These are phyloP conservation scores for Allacma fusca DNA, from an alignment of 2,888 invertebrate genomes.

Conservation along the genomic window DNA sequence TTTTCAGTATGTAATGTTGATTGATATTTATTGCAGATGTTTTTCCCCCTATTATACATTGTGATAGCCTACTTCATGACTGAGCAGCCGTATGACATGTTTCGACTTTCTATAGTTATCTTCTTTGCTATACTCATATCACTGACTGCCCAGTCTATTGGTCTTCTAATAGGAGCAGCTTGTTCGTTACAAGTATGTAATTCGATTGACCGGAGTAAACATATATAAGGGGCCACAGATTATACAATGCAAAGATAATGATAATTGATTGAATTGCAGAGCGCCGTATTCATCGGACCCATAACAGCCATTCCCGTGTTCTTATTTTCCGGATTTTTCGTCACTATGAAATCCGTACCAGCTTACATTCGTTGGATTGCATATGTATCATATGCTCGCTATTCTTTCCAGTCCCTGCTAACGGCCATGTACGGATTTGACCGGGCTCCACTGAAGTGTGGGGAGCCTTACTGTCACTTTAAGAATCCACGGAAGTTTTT, in stretches of 20 bases:
- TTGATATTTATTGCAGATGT: slow-evolving; percentile 71
- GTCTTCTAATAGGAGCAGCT: slow-evolving; percentile 90
- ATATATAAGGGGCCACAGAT: neutral
- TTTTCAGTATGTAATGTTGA: neutral
- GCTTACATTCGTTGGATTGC: slow-evolving; percentile 77
- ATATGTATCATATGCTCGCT: slow-evolving; percentile 67
- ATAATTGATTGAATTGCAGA: slow-evolving; percentile 68
- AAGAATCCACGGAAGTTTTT: slow-evolving; percentile 82
- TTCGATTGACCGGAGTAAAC: neutral
- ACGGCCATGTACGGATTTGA: slow-evolving; percentile 73
- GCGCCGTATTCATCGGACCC: slow-evolving; percentile 95
- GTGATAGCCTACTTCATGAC: slow-evolving; percentile 95
- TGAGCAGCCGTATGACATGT: slow-evolving; percentile 88
- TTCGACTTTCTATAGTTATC: slow-evolving; percentile 83
- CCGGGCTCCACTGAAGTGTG: slow-evolving; percentile 79
- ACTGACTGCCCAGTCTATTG: slow-evolving; percentile 89
- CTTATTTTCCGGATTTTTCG: slow-evolving; percentile 88
- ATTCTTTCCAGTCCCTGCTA: slow-evolving; percentile 88
- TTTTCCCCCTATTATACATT: slow-evolving; percentile 85
- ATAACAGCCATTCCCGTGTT: slow-evolving; percentile 88
- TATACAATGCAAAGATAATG: slow-evolving; percentile 74
- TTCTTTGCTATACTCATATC: slow-evolving; percentile 87
- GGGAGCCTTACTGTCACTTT: slow-evolving; percentile 83
- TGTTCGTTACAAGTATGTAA: slow-evolving; percentile 83
- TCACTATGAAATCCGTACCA: slow-evolving; percentile 87